Evolutionary conservation across 2,888 invertebrate species (phyloP).

Genomic region (Tenthredo notha): DNA sequence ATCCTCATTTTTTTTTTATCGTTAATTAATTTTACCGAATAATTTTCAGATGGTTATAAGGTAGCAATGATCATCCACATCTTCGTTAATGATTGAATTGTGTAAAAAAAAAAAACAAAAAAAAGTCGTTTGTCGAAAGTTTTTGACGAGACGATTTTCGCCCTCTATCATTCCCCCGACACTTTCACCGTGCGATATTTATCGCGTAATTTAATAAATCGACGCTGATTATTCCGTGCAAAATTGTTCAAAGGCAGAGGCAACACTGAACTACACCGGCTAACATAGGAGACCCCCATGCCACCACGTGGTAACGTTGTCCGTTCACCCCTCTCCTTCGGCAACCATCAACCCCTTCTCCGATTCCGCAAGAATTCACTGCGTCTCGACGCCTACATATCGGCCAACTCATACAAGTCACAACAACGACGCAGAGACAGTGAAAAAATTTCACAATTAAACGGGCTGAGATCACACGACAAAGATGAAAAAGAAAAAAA

Average conservation of each 20-base stretch:
- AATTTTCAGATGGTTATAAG: not conserved
- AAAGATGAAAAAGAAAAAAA: constrained; percentile 55
- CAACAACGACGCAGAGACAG: constrained; percentile 24
- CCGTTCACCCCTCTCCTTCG: constrained; percentile 69
- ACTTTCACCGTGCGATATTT: not conserved
- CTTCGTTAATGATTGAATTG: not conserved
- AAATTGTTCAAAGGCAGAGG: constrained; percentile 71
- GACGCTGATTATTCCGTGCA: constrained; percentile 51
- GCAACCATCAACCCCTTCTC: constrained; percentile 36
- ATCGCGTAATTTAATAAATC: constrained; percentile 4
- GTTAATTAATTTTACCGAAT: not conserved
- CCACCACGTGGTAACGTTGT: constrained; percentile 74
- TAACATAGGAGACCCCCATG: constrained; percentile 63
- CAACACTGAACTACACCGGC: constrained; percentile 72
- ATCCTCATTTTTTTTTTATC: not conserved
- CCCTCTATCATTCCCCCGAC: not conserved
- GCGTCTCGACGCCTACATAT: constrained; percentile 25
- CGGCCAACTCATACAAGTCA: constrained; percentile 11
- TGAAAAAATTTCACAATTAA: not conserved
- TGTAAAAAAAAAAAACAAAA: too few relatives aligned
- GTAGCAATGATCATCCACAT: not conserved
- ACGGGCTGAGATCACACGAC: constrained; percentile 54
- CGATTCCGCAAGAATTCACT: constrained; percentile 21
- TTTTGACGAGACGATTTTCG: not conserved
- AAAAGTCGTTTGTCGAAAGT: too few relatives aligned